Percentiles rank a stretch among this genome's conserved stretches.
Evolutionary conservation across 2,113 vertebrate genomes (phyloP).

Genomic region (Hippocampus guttulatus): DNA sequence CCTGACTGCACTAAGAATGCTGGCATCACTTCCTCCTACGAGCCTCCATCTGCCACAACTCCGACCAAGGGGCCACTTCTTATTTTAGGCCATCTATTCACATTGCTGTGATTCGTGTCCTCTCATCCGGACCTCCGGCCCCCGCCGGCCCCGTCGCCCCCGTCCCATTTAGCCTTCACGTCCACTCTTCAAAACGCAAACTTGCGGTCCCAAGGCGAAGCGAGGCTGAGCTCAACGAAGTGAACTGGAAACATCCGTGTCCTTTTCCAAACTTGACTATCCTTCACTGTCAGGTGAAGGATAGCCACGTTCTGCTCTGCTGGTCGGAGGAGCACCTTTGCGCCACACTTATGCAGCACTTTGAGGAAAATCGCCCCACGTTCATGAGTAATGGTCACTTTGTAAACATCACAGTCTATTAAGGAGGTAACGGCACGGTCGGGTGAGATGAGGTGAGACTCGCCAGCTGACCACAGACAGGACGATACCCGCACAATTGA

Average conservation of each 20-base stretch:
- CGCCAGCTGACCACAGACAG: not conserved
- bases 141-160: slow-evolving; percentile 57
- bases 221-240: slow-evolving; percentile 65
- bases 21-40: slow-evolving; percentile 75
- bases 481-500: no score
- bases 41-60: slow-evolving; percentile 78
- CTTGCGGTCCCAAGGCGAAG: slow-evolving; percentile 63
- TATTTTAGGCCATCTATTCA: slow-evolving; percentile 76
- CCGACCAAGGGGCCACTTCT: slow-evolving; percentile 76
- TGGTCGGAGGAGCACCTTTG: slow-evolving; percentile 50
- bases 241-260: slow-evolving; percentile 67
- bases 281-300: slow-evolving; percentile 62
- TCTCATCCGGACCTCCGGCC: slow-evolving; percentile 56
- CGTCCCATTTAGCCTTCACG: slow-evolving; percentile 68
- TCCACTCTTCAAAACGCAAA: slow-evolving; percentile 67
- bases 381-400: slow-evolving; percentile 41
- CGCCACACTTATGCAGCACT: slow-evolving; percentile 54
- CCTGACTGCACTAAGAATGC: slow-evolving; percentile 72
- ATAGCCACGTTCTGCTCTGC: slow-evolving; percentile 61
- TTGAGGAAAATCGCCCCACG: slow-evolving; percentile 55
- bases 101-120: slow-evolving; percentile 52
- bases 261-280: slow-evolving; percentile 65
- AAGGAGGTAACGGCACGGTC: slow-evolving; percentile 17
- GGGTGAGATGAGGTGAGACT: not conserved
- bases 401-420: slow-evolving; percentile 46